These are phyloP conservation scores for Bambusicola thoracicus DNA, from an alignment of 2,113 vertebrate genomes.

Conservation along the genomic window DNA sequence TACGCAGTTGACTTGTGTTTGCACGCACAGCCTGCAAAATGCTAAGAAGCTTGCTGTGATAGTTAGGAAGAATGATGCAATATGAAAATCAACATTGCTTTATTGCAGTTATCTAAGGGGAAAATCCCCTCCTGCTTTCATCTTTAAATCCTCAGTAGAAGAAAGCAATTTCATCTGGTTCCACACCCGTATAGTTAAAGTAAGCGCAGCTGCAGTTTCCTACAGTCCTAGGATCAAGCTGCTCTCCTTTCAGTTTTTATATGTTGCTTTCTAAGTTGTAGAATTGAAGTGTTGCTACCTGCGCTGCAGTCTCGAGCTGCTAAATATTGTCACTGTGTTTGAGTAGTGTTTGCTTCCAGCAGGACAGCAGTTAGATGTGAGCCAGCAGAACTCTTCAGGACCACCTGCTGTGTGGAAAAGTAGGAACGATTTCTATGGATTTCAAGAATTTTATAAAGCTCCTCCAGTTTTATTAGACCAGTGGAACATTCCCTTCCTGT, in stretches of 20 bases:
- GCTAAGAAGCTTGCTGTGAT: neutral
- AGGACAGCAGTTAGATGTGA: neutral
- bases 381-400: neutral
- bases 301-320: neutral
- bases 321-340: neutral
- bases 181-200: neutral
- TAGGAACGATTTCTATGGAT: neutral
- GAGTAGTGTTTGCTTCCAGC: neutral
- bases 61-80: neutral
- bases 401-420: neutral
- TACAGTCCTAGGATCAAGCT: neutral
- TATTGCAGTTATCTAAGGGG: conserved; percentile 20
- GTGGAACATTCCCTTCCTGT: neutral
- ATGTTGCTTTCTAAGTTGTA: neutral
- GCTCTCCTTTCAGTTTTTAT: neutral
- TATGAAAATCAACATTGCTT: conserved; percentile 23
- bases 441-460: neutral
- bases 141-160: conserved; percentile 46
- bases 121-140: conserved; percentile 62
- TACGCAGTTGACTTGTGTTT: conserved; percentile 6
- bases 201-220: conserved; percentile 23
- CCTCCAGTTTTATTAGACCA: neutral
- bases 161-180: conserved; percentile 40
- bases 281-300: neutral
- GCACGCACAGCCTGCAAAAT: conserved; percentile 5